These are phyloP conservation scores for Hemichromis elongatus DNA, from an alignment of 2,113 vertebrate species.

Conservation along the genomic window DNA sequence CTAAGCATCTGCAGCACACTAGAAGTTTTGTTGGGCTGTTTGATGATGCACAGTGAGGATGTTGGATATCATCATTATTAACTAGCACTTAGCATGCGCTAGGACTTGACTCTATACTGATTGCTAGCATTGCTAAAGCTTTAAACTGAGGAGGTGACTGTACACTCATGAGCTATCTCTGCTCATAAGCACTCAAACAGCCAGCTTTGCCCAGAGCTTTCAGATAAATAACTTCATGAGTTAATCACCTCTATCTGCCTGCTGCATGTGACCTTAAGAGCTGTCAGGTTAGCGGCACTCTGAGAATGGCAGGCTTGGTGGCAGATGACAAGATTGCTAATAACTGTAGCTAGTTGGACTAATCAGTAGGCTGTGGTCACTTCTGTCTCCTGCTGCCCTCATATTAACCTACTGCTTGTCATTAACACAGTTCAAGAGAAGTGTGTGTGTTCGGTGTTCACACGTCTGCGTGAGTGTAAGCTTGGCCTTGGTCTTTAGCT, in stretches of 20 bases:
- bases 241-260: not conserved
- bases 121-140: not conserved
- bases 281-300: not conserved
- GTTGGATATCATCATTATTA: not conserved
- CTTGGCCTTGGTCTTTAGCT: not conserved
- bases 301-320: not conserved
- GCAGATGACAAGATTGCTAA: constrained; percentile 49
- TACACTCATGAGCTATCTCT: not conserved
- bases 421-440: constrained; percentile 42
- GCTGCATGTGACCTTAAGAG: not conserved
- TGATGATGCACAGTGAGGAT: not conserved
- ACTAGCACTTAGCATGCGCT: not conserved
- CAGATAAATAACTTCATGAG: not conserved
- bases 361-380: constrained; percentile 60
- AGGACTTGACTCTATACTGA: not conserved
- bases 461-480: not conserved
- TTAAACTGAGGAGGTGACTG: not conserved
- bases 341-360: constrained; percentile 49
- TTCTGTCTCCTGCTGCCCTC: constrained; percentile 29
- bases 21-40: not conserved
- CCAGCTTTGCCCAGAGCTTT: not conserved
- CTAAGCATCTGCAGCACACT: not conserved
- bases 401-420: constrained; percentile 63
- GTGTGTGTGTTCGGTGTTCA: not conserved
- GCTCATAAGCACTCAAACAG: not conserved